Base-by-base conservation (phyloP, 2,888 invertebrate species). In the Cheilosia soror region DNA sequence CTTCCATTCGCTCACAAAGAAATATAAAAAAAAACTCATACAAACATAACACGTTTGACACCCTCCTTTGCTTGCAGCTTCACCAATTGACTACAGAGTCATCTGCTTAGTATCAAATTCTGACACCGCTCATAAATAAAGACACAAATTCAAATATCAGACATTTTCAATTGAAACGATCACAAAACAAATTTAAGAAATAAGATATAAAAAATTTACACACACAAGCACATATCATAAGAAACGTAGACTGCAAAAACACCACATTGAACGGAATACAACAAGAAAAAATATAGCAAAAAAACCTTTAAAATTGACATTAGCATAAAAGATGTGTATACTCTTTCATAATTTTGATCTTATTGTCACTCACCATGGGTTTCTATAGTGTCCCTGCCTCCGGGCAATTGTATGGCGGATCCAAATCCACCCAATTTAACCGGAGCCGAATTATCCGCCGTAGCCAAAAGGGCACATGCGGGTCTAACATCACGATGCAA, bases 351-450 rank as follows among this genome's bases (percentile, higher is more conserved):
- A 7, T 29, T 31, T 65, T n/a, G 9, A 51, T 7, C 13, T 66
- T 20, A 44, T 20, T 47, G 27, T 63, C 65, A 90, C 92, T 89
- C 91, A 94, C 94, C 94, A 87, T 93, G 93, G 77, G 93, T 92
- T 91, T 94, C 94, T 88, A 94, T 94, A 37, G 95, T 94, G 68
- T 95, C 93, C 86, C 96, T 95, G 57, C 95, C 94, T 33, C 96
- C 95, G n/a, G 96, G 96, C 88, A 99, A 93, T 91, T 98, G 98
- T 57, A 98, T 96, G 13, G 99, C 99, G 15, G 98, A 97, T 0
- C 99, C 98, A 91, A 99, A 99, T 11, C 99, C 99, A 31, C 99
- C 98, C 71, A 99, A 94, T 92, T 99, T 99, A 88, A 99, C 97
- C 1, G 99, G 99, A 40, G 99, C 99, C 63, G 98, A 99, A 93